Percentiles rank a stretch among this genome's conserved stretches.
Conservation (phyloP, 2,888 invertebrate genomes). For the Hydropsyche betteni region DNA sequence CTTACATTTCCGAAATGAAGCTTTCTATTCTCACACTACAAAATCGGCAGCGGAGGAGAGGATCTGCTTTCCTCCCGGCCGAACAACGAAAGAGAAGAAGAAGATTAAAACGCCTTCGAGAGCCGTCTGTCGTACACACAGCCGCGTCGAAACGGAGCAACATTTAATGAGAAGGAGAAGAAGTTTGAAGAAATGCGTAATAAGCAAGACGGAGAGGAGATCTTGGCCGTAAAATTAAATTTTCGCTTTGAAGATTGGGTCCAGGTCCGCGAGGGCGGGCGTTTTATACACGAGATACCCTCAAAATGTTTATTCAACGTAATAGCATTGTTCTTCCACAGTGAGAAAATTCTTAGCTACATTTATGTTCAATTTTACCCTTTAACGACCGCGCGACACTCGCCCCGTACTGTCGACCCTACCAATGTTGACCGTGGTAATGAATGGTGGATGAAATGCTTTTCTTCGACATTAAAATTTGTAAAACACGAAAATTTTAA, state of each 20-base stretch:
- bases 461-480: not conserved
- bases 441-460: not conserved
- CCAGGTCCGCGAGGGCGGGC: not conserved
- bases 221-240: slow-evolving; percentile 26
- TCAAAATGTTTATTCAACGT: slow-evolving; percentile 28
- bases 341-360: slow-evolving; percentile 24
- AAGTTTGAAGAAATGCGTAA: slow-evolving; percentile 31
- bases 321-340: slow-evolving; percentile 23
- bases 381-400: slow-evolving; percentile 3
- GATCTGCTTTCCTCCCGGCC: too few species aligned
- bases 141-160: too few species aligned
- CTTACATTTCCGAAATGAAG: too few species aligned
- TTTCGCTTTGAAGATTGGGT: slow-evolving; percentile 31
- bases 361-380: slow-evolving; percentile 28
- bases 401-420: not conserved
- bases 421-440: not conserved
- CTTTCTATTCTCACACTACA: too few species aligned
- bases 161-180: slow-evolving; percentile 12
- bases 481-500: too few species aligned
- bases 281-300: not conserved
- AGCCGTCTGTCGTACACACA: not conserved
- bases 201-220: slow-evolving; percentile 20
- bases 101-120: slow-evolving; percentile 17
- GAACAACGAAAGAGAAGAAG: not conserved
- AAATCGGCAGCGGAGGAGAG: too few species aligned